Conservation (phyloP, 1,140 invertebrate species). For the Saccostrea glomerata region DNA sequence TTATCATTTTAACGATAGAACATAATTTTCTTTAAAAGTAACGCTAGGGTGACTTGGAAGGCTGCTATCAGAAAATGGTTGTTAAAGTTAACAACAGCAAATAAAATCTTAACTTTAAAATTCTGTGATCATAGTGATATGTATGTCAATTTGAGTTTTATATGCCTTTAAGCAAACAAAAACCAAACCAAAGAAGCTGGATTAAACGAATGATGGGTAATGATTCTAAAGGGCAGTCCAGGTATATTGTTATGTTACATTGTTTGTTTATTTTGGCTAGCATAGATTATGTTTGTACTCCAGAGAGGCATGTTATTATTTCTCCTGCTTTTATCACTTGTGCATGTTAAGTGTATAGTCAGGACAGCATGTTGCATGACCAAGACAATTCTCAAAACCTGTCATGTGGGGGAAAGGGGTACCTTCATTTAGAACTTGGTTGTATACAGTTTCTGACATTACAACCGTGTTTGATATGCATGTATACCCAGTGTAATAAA, state of each 20-base stretch:
- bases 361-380: conserved; percentile 6
- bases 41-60: no score
- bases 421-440: not conserved
- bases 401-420: not conserved
- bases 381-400: not conserved
- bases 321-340: not conserved
- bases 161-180: conserved; percentile 32
- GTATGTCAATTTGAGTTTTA: not conserved
- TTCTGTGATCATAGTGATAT: no score
- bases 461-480: not conserved
- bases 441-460: not conserved
- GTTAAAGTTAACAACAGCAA: no score
- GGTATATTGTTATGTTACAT: conserved; percentile 14
- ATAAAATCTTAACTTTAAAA: no score
- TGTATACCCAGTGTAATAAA: not conserved
- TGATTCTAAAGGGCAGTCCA: not conserved
- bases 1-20: no score
- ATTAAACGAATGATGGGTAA: conserved; percentile 32
- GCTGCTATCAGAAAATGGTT: no score
- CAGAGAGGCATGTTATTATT: not conserved
- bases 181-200: conserved; percentile 10
- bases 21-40: no score
- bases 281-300: not conserved
- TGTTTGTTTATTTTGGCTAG: conserved; percentile 16
- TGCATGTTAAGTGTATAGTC: not conserved